Evolutionary conservation across 2,888 invertebrate species (phyloP).

Genomic region (Masnerella sp.): DNA sequence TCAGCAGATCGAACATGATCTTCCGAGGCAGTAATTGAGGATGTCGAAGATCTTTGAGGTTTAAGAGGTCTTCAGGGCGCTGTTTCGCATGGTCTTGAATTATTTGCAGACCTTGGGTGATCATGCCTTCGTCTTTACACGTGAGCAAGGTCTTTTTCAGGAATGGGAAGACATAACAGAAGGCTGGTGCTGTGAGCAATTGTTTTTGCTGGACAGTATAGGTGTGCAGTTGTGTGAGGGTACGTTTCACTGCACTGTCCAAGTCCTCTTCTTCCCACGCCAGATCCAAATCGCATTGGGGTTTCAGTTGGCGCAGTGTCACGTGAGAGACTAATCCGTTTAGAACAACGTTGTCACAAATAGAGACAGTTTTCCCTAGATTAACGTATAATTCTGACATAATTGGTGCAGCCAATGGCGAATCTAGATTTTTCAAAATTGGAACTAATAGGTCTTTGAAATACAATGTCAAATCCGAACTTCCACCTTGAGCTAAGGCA

Average conservation of each 20-base stretch:
- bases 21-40: slow-evolving; percentile 89
- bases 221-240: slow-evolving; percentile 81
- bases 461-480: slow-evolving; percentile 79
- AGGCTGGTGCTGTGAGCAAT: slow-evolving; percentile 85
- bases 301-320: slow-evolving; percentile 85
- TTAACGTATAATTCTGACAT: slow-evolving; percentile 81
- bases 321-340: slow-evolving; percentile 84
- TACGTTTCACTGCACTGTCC: slow-evolving; percentile 81
- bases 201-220: slow-evolving; percentile 78
- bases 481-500: slow-evolving; percentile 79
- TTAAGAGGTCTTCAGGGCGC: slow-evolving; percentile 77
- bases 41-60: slow-evolving; percentile 81
- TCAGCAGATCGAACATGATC: slow-evolving; percentile 88
- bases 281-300: slow-evolving; percentile 87
- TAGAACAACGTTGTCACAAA: slow-evolving; percentile 76
- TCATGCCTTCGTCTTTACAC: slow-evolving; percentile 79
- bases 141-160: slow-evolving; percentile 82
- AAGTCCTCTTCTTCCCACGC: slow-evolving; percentile 88
- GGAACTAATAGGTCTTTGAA: slow-evolving; percentile 81
- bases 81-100: slow-evolving; percentile 86
- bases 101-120: slow-evolving; percentile 82
- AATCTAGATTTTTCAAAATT: slow-evolving; percentile 83
- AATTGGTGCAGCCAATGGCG: slow-evolving; percentile 87
- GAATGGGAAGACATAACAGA: slow-evolving; percentile 90
- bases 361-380: slow-evolving; percentile 81